Evolutionary conservation across 2,888 invertebrate species (phyloP), one percentile per base, ranked within the genome.

Genomic region (Toxonevra muliebris): DNA sequence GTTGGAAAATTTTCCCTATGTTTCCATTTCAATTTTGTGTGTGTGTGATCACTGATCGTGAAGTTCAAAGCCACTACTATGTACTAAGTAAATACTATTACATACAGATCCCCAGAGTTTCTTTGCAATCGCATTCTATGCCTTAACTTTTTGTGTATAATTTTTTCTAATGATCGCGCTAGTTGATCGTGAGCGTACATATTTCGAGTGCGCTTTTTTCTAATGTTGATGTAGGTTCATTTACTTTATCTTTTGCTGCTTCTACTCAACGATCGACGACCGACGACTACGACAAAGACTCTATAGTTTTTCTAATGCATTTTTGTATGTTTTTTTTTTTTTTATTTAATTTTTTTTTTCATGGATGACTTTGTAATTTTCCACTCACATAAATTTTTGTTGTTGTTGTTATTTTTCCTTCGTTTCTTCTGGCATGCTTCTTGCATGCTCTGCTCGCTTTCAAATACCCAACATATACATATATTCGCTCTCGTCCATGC

Each of bases 51-150:
- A n/a, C 54, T 61, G 40, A 52, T n/a, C 19, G 42, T 58, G 65
- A 65, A 65, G 65, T 65, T 65, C 65, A 65, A 65, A 65, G 65
- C 59, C 65, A 53, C 52, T 40, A 3, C n/a, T 48, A n/a, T 48
- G 8, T 48, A 48, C 15, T 48, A 1, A 7, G 20, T 54, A 19
- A 15, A 12, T 12, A 48, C 50, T 48, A 48, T 8, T 48, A 4
- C 50, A n/a, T n/a, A n/a, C 8, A 13, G 50, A 13, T 48, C 50
- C 2, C 50, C 15, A n/a, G 15, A 13, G 50, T 15, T 4, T n/a
- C 4, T n/a, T 48, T 15, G 50, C 15, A 48, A 4, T 13, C 50
- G 8, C 50, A 15, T n/a, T n/a, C 50, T 13, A 48, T 48, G 13
- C n/a, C 15, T 13, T 7, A 48, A n/a, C 50, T 2, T 48, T 13